phyloP scores from a whole-genome alignment of 2,113 vertebrate species.

The Xenopus borealis region DNA sequence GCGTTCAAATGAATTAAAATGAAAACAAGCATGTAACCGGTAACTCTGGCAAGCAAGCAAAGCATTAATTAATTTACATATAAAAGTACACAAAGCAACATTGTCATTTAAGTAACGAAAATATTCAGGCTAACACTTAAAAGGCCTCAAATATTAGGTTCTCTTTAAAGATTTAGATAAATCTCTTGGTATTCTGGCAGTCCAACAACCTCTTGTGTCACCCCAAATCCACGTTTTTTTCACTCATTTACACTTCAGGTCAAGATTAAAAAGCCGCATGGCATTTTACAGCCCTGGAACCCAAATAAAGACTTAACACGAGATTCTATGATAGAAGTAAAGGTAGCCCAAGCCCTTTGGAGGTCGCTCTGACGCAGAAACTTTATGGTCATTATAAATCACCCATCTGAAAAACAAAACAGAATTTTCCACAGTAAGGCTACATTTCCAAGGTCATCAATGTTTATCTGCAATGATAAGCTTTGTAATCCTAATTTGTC shows the following conservation, averaged over 20 bases:
- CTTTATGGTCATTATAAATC: constrained; percentile 97
- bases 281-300: constrained; percentile 62
- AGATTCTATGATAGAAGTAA: constrained; percentile 94
- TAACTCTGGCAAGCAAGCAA: constrained; percentile 21
- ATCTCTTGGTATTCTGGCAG: constrained; percentile 61
- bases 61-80: constrained; percentile 52
- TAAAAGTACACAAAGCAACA: constrained; percentile 58
- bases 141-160: constrained; percentile 51
- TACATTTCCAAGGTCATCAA: too few species aligned
- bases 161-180: constrained; percentile 29
- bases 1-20: not conserved
- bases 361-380: constrained; percentile 94
- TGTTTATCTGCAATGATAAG: too few species aligned
- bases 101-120: constrained; percentile 57
- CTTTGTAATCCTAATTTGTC: too few species aligned
- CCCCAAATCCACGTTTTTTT: not conserved
- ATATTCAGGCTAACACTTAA: constrained; percentile 58
- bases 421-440: too few species aligned
- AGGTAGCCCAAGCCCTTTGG: constrained; percentile 97
- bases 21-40: not conserved
- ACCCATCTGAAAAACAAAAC: constrained; percentile 82
- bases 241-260: not conserved
- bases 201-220: constrained; percentile 30
- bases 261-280: constrained; percentile 51
- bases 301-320: constrained; percentile 70